A percentile compares a stretch with the other conserved stretches of the same genome.
Evolutionary conservation across 2,888 invertebrate species (phyloP).

Genomic region (Portevinia maculata): DNA sequence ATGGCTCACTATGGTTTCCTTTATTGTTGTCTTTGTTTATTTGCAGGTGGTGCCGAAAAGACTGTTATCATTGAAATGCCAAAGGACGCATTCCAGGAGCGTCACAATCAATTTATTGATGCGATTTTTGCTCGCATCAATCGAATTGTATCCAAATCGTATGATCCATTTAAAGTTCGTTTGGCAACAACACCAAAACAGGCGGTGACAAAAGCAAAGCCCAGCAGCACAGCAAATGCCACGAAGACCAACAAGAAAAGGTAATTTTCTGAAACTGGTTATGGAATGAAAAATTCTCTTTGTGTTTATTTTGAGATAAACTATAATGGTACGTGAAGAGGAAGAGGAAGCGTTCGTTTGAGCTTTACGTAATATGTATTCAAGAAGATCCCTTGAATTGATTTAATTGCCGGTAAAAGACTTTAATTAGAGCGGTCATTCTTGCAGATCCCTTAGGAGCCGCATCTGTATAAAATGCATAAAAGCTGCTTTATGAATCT

Average conservation of each 20-base stretch:
- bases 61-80: conserved; percentile 82
- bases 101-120: conserved; percentile 94
- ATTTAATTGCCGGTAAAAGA: no score
- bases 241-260: conserved; percentile 63
- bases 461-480: no score
- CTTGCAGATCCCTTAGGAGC: no score
- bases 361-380: no score
- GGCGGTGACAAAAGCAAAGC: conserved; percentile 64
- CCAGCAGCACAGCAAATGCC: conserved; percentile 35
- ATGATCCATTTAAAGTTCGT: conserved; percentile 92
- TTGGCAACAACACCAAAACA: conserved; percentile 76
- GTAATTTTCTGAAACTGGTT: conserved; percentile 18
- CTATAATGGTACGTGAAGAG: no score
- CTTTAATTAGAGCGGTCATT: no score
- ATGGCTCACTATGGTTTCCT: conserved; percentile 4
- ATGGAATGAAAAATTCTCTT: no score
- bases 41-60: conserved; percentile 75
- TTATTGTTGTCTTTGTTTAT: conserved; percentile 39
- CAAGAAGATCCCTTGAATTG: no score
- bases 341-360: no score
- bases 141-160: conserved; percentile 89
- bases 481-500: no score
- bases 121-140: conserved; percentile 92
- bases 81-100: conserved; percentile 86
- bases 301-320: no score